Conservation (phyloP, 2,888 invertebrate genomes). For the Dione juno region DNA sequence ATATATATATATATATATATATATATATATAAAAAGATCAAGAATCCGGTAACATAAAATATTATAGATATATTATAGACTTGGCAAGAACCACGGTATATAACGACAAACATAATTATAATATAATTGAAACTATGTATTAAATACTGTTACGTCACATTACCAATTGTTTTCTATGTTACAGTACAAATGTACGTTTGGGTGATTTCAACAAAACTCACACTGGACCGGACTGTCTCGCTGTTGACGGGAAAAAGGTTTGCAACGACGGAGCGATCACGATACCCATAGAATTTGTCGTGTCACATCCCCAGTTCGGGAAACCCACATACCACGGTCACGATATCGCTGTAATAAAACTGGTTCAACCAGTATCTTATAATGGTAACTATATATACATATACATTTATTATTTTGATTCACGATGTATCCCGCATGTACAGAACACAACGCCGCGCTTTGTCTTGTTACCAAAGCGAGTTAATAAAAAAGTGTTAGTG, state of each 20-base stretch:
- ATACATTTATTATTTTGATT: no score
- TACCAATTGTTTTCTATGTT: slow-evolving; percentile 22
- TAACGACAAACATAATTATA: no score
- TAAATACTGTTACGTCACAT: background rate
- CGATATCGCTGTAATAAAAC: slow-evolving; percentile 71
- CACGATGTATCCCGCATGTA: no score
- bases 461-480: no score
- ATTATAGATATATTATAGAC: no score
- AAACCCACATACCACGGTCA: slow-evolving; percentile 45
- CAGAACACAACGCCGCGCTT: no score
- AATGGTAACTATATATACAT: slow-evolving; percentile 55
- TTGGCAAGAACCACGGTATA: no score
- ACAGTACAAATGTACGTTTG: slow-evolving; percentile 57
- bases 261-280: slow-evolving; percentile 71
- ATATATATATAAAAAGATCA: no score
- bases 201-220: slow-evolving; percentile 75
- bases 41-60: no score
- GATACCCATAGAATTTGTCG: slow-evolving; percentile 62
- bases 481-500: no score
- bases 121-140: no score
- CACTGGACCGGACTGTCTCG: slow-evolving; percentile 65
- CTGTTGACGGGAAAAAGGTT: slow-evolving; percentile 53
- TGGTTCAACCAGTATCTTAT: slow-evolving; percentile 61
- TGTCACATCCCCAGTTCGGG: slow-evolving; percentile 56
- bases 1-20: no score